Evolutionary conservation across 2,797 vertebrate species (phyloP).

Genomic region (Arrhamphus sclerolepis): DNA sequence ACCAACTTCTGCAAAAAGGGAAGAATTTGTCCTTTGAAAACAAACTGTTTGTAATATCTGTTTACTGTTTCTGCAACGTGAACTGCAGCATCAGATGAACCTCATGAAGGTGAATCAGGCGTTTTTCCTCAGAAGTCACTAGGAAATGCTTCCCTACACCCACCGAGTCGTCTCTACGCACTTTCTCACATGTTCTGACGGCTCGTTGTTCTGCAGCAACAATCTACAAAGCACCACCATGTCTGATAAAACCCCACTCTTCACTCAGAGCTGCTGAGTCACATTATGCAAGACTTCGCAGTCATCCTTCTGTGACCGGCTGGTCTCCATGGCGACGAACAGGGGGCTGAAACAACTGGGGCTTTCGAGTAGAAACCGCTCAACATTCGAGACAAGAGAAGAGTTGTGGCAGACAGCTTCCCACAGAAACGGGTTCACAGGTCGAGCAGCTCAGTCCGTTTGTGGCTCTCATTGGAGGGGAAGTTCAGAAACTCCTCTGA

Average conservation of each 20-base stretch:
- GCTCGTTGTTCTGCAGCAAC: conserved; percentile 28
- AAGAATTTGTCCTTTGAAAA: no score
- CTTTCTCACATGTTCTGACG: not conserved
- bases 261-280: conserved; percentile 24
- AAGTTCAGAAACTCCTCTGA: not conserved
- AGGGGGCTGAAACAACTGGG: conserved; percentile 36
- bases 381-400: conserved; percentile 27
- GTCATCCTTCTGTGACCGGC: conserved; percentile 39
- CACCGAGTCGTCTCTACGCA: no score
- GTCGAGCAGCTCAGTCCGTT: conserved; percentile 30
- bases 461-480: conserved; percentile 14
- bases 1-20: no score
- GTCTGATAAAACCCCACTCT: conserved; percentile 25
- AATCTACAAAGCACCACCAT: conserved; percentile 33
- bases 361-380: conserved; percentile 41
- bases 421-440: conserved; percentile 54
- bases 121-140: no score
- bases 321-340: conserved; percentile 58
- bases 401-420: conserved; percentile 6
- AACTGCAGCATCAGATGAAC: no score
- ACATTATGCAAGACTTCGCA: conserved; percentile 50
- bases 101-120: no score
- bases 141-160: no score
- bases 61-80: no score
- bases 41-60: no score